Evolutionary conservation across 1,140 invertebrate genomes (phyloP), one percentile per base, ranked within the genome.

Genomic region (Heliconius melpomene): DNA sequence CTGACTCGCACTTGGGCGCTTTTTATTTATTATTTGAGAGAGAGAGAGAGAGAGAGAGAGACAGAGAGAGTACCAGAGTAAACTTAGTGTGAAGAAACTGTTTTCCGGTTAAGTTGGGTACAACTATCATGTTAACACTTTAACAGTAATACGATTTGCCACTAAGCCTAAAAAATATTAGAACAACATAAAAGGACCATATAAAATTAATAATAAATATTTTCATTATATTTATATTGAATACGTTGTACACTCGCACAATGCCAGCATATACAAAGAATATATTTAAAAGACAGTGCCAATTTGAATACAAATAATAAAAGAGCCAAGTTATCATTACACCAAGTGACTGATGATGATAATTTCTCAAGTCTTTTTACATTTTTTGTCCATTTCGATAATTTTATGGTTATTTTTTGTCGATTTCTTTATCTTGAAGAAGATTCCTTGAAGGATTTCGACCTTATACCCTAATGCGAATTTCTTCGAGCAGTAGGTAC

Each of bases 401-500:
- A 72, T n/a, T 40, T 72, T 72, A 74, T 77, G 70, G 16, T 16
- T 66, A 73, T 46, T 74, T 80, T 72, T 80, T 77, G 71, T 18
- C 20, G 32, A 32, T 32, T 75, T 32, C 29, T 75, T 70, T 52
- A 76, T 74, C 72, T 80, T 23, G 77, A 80, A 80, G 79, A 80
- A 80, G 79, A 77, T 72, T 80, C 40, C 50, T 46, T 60, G 76
- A 80, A 77, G 79, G 72, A 80, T 80, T 50, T 80, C 79, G 79
- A 78, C 80, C 73, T 78, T 76, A 60, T 78, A 75, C 75, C 79
- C 75, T 78, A 81, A 81, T 75, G 79, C 79, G 79, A 81, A 54
- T 75, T 74, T 73, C 72, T 72, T 77, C 75, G 70, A 81, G 74
- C 73, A 75, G 74, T 77, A 76, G 66, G 75, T 78, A 66, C 50